phyloP scores from a whole-genome alignment of 2,797 vertebrate genomes.

The Eupleurogrammus muticus region DNA sequence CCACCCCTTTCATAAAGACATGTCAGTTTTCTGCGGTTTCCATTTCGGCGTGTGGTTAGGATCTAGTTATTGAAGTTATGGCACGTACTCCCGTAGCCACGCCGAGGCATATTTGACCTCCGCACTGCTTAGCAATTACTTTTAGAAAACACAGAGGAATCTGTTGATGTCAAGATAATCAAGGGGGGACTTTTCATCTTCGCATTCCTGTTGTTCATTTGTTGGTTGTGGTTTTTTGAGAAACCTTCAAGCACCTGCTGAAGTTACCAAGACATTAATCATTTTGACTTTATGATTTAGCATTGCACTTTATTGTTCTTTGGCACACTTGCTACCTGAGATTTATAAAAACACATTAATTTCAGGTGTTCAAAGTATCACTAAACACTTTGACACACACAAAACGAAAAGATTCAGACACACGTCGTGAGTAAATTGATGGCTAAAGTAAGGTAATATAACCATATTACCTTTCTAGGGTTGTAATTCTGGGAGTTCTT shows the following conservation, averaged over 20 bases:
- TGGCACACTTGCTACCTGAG: slow-evolving; percentile 34
- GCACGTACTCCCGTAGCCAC: slow-evolving; percentile 42
- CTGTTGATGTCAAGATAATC: slow-evolving; percentile 57
- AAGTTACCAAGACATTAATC: slow-evolving; percentile 64
- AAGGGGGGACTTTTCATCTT: slow-evolving; percentile 57
- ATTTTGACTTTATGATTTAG: slow-evolving; percentile 59
- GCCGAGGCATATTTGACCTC: slow-evolving; percentile 54
- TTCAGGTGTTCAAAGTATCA: slow-evolving; percentile 42
- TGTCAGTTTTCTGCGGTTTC: slow-evolving; percentile 54
- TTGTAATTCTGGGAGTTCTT: slow-evolving; percentile 30
- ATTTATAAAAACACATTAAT: slow-evolving; percentile 55
- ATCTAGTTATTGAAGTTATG: slow-evolving; percentile 49
- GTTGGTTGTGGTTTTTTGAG: slow-evolving; percentile 66
- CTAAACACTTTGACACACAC: slow-evolving; percentile 15
- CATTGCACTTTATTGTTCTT: slow-evolving; percentile 47
- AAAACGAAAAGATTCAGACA: slow-evolving; percentile 11
- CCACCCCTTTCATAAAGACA: slow-evolving; percentile 28
- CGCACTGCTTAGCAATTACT: slow-evolving; percentile 48
- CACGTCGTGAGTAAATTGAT: slow-evolving; percentile 14
- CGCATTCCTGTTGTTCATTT: slow-evolving; percentile 51
- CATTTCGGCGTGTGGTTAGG: slow-evolving; percentile 45
- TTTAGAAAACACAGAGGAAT: slow-evolving; percentile 56
- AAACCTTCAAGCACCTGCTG: slow-evolving; percentile 59
- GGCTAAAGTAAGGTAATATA: neutral
- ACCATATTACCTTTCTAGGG: slow-evolving; percentile 32